Percentiles rank a stretch among this genome's conserved stretches.
Evolutionary conservation across 2,888 invertebrate species (phyloP).

Genomic region (Cerastis leucographa): DNA sequence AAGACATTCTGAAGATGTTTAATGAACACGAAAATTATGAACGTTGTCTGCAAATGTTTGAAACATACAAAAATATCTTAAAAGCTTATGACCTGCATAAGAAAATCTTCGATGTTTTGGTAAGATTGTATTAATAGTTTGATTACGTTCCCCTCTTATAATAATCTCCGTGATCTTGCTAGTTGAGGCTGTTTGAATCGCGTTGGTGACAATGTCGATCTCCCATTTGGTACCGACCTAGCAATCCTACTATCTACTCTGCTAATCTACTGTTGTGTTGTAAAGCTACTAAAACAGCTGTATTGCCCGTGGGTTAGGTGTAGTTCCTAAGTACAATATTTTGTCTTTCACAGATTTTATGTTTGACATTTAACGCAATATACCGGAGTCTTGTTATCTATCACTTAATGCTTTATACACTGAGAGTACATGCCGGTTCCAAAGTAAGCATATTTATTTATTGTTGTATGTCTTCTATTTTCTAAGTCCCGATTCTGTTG

Average conservation of each 20-base stretch:
- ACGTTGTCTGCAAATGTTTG: neutral
- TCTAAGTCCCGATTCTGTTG: neutral
- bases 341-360: constrained; percentile 24
- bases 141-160: neutral
- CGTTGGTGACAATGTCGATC: neutral
- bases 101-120: constrained; percentile 19
- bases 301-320: neutral
- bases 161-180: neutral
- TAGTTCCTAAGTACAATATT: neutral
- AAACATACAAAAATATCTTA: constrained; percentile 16
- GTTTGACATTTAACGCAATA: constrained; percentile 11
- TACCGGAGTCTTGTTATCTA: constrained; percentile 34
- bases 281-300: neutral
- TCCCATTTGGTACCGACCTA: neutral
- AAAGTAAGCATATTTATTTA: constrained; percentile 25
- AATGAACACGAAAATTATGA: constrained; percentile 16
- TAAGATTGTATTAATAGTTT: constrained; percentile 9
- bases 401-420: constrained; percentile 27
- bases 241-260: neutral
- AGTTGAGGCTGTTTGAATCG: neutral
- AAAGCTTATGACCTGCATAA: constrained; percentile 11
- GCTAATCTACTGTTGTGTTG: neutral
- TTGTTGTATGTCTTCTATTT: neutral
- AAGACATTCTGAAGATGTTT: constrained; percentile 1
- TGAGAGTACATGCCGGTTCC: constrained; percentile 10